Base-by-base conservation (phyloP, 2,888 invertebrate genomes). In the Steinernema carpocapsae region DNA sequence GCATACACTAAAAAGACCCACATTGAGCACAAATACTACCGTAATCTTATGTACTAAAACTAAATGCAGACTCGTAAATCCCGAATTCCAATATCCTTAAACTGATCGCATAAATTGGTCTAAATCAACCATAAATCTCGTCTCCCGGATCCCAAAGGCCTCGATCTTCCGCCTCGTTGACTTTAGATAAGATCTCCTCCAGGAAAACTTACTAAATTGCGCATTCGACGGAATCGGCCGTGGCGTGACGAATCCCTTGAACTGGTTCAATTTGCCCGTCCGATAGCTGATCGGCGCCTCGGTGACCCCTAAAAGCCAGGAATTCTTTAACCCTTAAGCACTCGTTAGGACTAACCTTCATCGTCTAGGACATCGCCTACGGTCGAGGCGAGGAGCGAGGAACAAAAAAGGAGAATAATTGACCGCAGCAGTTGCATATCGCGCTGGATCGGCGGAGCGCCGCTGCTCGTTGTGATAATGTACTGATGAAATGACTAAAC, bases 171-270 rank as follows among this genome's bases (percentile, higher is more conserved):
- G 43, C 19, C 22, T 26, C 22, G 17, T 71, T 71, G 19, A n/a
- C 17, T 26, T 37, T 37, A 7, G 43, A 71, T 71, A 43, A 59
- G 4, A 59, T 59, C 59, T 37, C 37, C 24, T 29, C 26, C 59
- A 26, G 17, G 32, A 17, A 59, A 6, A 75, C 78, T 76, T 46
- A 82, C 80, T 79, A 76, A 78, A 78, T 56, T 79, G 81, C 12
- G 81, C 83, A 78, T 83, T 82, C 3, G 78, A 76, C 6, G 80
- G 73, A 17, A 78, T 75, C 0, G 85, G 84, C 51, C 83, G 37
- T 2, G 85, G 85, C 2, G 85, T 84, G 29, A 77, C 80, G 72
- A 85, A 85, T 26, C 85, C 85, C 71, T 79, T 77, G 73, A 85
- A 85, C 72, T 85, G 85, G 59, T 83, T 82, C 4, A 84, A 72